Evolutionary conservation across 2,113 vertebrate genomes (phyloP).

Genomic region (Bostrychus sinensis): DNA sequence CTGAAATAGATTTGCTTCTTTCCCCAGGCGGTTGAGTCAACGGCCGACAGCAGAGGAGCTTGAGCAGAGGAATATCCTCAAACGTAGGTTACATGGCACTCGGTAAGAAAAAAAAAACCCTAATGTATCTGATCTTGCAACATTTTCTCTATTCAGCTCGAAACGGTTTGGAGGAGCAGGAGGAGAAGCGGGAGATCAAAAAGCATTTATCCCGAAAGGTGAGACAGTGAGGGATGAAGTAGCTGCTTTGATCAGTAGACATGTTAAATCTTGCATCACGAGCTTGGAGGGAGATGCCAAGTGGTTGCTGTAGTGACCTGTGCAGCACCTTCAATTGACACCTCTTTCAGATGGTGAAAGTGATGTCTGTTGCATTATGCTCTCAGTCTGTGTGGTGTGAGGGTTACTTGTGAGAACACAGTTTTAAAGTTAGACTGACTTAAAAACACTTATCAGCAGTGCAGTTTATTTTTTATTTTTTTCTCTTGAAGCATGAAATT

Average conservation of each 20-base stretch:
- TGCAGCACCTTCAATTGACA: not conserved
- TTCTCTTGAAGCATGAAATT: not conserved
- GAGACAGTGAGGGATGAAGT: conserved; percentile 25
- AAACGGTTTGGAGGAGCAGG: conserved; percentile 95
- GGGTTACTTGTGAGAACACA: too few species aligned
- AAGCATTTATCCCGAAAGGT: conserved; percentile 95
- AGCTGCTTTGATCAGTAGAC: conserved; percentile 7
- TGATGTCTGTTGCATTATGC: conserved; percentile 8
- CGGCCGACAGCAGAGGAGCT: conserved; percentile 95
- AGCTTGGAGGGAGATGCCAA: conserved; percentile 10
- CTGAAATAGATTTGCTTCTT: conserved; percentile 54
- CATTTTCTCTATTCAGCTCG: conserved; percentile 79
- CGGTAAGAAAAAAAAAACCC: too few species aligned
- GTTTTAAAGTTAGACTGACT: too few species aligned
- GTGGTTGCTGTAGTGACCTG: conserved; percentile 29
- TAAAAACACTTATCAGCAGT: too few species aligned
- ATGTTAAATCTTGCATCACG: not conserved
- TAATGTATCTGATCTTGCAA: not conserved
- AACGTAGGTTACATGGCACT: conserved; percentile 84
- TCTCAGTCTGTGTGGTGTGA: conserved; percentile 9
- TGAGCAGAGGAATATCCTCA: conserved; percentile 98
- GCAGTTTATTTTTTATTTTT: too few species aligned
- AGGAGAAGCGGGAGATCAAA: conserved; percentile 98
- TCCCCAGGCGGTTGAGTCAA: conserved; percentile 91
- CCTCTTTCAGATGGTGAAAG: conserved; percentile 14